Percentiles rank a stretch among this genome's conserved stretches.
Conservation (phyloP, 2,888 invertebrate species). For the Machimus atricapillus region DNA sequence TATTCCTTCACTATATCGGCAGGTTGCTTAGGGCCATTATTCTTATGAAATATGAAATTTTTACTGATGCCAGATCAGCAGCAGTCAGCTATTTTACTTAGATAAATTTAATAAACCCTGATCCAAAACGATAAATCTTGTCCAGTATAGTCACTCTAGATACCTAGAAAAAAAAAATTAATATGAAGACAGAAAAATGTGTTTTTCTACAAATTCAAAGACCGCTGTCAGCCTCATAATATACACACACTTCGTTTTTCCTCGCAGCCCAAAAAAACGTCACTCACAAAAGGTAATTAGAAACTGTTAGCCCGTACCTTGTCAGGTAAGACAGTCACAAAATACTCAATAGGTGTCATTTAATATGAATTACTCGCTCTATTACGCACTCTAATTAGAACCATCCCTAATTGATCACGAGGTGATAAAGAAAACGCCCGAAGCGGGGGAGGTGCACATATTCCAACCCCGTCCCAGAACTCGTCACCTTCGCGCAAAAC, state of each 20-base stretch:
- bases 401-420: slow-evolving; percentile 47
- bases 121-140: too few relatives aligned
- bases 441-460: neutral
- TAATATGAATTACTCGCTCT: slow-evolving; percentile 43
- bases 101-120: too few relatives aligned
- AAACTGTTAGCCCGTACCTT: neutral
- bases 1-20: too few relatives aligned
- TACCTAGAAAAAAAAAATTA: too few relatives aligned
- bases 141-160: too few relatives aligned
- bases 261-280: neutral
- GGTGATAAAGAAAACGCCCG: slow-evolving; percentile 41
- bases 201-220: too few relatives aligned
- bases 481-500: neutral
- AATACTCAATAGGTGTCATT: slow-evolving; percentile 39
- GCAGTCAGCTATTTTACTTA: too few relatives aligned
- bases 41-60: too few relatives aligned
- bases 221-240: too few relatives aligned
- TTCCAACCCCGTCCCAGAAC: neutral
- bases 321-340: neutral
- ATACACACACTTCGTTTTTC: neutral
- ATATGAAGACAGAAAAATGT: too few relatives aligned
- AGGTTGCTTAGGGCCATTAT: too few relatives aligned
- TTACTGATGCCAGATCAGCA: too few relatives aligned
- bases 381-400: slow-evolving; percentile 46
- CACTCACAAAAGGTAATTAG: neutral